phyloP scores from a whole-genome alignment of 2,888 invertebrate genomes.

The Drosophila mimica region DNA sequence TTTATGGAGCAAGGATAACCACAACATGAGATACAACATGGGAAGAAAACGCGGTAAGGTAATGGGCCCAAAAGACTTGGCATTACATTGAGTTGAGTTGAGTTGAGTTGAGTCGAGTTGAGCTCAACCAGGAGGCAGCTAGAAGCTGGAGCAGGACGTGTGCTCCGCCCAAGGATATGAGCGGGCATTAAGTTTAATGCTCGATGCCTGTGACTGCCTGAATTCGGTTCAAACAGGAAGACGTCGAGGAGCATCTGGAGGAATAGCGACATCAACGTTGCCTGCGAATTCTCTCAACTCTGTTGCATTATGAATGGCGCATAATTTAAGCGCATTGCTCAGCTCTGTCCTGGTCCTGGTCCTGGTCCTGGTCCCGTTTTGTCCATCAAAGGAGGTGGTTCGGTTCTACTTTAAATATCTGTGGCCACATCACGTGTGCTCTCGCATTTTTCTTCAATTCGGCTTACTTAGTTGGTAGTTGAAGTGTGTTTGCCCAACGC shows the following conservation, averaged over 20 bases:
- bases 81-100: slow-evolving; percentile 61
- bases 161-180: slow-evolving; percentile 60
- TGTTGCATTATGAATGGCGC: slow-evolving; percentile 81
- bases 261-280: slow-evolving; percentile 5
- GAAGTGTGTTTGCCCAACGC: slow-evolving; percentile 49
- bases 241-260: slow-evolving; percentile 12
- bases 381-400: slow-evolving; percentile 17
- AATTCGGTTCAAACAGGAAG: slow-evolving; percentile 61
- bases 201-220: slow-evolving; percentile 40
- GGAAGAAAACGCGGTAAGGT: slow-evolving; percentile 60
- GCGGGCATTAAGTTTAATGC: slow-evolving; percentile 78
- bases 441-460: slow-evolving; percentile 11
- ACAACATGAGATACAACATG: slow-evolving; percentile 39
- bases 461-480: slow-evolving; percentile 16
- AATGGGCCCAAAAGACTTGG: slow-evolving; percentile 77
- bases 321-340: slow-evolving; percentile 74
- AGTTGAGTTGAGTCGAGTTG: slow-evolving; percentile 32
- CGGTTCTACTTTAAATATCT: slow-evolving; percentile 24
- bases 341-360: background rate
- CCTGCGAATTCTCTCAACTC: slow-evolving; percentile 36
- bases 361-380: background rate
- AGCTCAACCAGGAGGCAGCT: slow-evolving; percentile 46
- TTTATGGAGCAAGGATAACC: background rate
- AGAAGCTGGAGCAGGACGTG: slow-evolving; percentile 50
- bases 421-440: background rate